Evolutionary conservation across 1,140 invertebrate genomes (phyloP), one percentile per base, ranked within the genome.

Genomic region (Drosophila bocki): DNA sequence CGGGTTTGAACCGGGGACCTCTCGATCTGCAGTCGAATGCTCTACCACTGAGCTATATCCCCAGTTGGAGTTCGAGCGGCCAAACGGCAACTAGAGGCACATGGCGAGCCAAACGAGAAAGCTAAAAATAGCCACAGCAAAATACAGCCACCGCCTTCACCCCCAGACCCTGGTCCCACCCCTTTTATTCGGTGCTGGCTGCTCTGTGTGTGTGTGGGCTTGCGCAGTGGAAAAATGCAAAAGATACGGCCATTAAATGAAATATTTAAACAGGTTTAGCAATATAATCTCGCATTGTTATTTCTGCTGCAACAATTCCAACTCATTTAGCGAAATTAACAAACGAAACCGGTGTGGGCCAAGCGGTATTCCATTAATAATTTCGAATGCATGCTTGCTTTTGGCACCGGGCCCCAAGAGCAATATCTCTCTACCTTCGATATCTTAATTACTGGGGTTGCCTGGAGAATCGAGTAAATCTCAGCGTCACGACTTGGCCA

Each of bases 21-120:
- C 96, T 97, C 96, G 96, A 97, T 97, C 96, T 97, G 96, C 96
- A 97, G 96, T 97, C 96, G 96, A 97, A 97, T 97, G 96, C 96
- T 97, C 96, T 97, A 97, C 96, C 96, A 97, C 96, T 97, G 96
- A 97, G 96, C 65, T 65, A 87, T 86, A 86, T 86, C 82, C 83
- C 83, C 84, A 83, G 41, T 26, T 88, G 50, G 12, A 13, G 15
- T 11, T 22, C 9, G 4, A 1, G 0, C 59, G 69, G 35, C 65
- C 51, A 17, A 84, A 51, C 54, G 11, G 35, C 47, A 26, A 67
- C 39, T 88, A 61, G 29, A 80, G 29, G 39, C 29, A 32, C 57
- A 12, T 19, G 6, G 26, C 9, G 3, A 11, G 1, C 12, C 45
- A 12, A 22, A 33, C 9, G 50, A 54, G 47, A 22, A 15, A 32